Base-by-base conservation (phyloP, 2,797 vertebrate genomes). In the Melanogrammus aeglefinus region DNA sequence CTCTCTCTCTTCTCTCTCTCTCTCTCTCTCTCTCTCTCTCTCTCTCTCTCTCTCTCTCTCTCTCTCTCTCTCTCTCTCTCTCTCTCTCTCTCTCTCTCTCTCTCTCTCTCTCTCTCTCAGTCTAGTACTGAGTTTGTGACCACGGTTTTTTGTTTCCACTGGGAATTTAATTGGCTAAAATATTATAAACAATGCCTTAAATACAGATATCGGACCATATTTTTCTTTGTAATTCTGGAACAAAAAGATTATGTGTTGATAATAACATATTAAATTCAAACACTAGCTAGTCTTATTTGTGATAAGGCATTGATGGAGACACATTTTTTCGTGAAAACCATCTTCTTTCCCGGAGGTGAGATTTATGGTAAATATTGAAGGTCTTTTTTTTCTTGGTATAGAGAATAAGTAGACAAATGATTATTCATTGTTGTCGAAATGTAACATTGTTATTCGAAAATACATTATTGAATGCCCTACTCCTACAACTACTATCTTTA, bases 131-230 rank as follows among this genome's bases (percentile, higher is more conserved):
- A n/a, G n/a, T 51, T 14, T 51, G 47, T 51, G 47, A 16, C 18
- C 47, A 14, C 21, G 47, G 16, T 51, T 51, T 16, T 51, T 51
- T 51, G 47, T 89, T 90, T 86, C 79, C 83, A 81, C 87, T 83
- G 76, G 82, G 80, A 81, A 51, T 51, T 16, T 51, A 0, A 5
- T n/a, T 10, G 72, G n/a, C 4, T 70, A 13, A 74, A 66, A 24
- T 18, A 8, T n/a, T 18, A 8, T n/a, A 44, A 18, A 73, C 76
- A 27, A 8, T 13, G 18, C 21, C 16, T 36, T 10, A 47, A 29
- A 13, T 10, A 73, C 29, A 73, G 8, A 16, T 38, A 38, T 36
- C 12, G 21, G 29, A 31, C 71, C 31, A 72, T 36, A 2, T 63
- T 63, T 63, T n/a, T 63, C 51, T 2, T n/a, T n/a, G 18, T n/a